Conservation (phyloP, 2,888 invertebrate genomes). For the Augochlorella aurata region DNA sequence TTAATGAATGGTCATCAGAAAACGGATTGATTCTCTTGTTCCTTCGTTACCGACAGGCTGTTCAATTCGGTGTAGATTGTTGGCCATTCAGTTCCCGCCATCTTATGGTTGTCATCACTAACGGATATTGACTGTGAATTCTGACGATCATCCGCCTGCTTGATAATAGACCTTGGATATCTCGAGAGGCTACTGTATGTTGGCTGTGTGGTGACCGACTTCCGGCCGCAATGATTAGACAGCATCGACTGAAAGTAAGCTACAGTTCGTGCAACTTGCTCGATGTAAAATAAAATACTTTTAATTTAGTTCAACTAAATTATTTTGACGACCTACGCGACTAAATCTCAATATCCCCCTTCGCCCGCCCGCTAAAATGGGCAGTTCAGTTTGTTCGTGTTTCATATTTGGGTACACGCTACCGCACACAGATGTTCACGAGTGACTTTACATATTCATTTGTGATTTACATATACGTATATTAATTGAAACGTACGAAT, state of each 20-base stretch:
- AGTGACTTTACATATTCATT: background rate
- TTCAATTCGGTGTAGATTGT: slow-evolving; percentile 45
- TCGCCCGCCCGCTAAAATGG: no score
- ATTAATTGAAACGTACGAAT: no score
- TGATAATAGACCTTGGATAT: slow-evolving; percentile 66
- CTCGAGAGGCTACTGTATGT: slow-evolving; percentile 78
- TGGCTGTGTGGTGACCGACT: slow-evolving; percentile 68
- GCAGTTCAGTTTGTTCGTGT: no score
- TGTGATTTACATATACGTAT: background rate
- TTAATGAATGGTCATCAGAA: slow-evolving; percentile 74
- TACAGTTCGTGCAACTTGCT: slow-evolving; percentile 29
- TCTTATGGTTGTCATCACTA: slow-evolving; percentile 70
- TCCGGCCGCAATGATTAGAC: slow-evolving; percentile 79
- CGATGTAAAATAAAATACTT: no score
- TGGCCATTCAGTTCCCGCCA: slow-evolving; percentile 7
- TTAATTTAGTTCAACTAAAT: no score
- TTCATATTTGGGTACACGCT: no score
- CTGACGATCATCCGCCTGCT: slow-evolving; percentile 66
- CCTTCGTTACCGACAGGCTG: slow-evolving; percentile 12
- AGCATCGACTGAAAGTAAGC: slow-evolving; percentile 80
- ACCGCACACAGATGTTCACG: no score
- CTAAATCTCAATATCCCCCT: no score
- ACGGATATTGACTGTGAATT: slow-evolving; percentile 73
- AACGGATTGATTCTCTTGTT: background rate
- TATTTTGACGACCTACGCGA: no score